Evolutionary conservation across 2,888 invertebrate genomes (phyloP).

Genomic region (Cataglyphis albicans): DNA sequence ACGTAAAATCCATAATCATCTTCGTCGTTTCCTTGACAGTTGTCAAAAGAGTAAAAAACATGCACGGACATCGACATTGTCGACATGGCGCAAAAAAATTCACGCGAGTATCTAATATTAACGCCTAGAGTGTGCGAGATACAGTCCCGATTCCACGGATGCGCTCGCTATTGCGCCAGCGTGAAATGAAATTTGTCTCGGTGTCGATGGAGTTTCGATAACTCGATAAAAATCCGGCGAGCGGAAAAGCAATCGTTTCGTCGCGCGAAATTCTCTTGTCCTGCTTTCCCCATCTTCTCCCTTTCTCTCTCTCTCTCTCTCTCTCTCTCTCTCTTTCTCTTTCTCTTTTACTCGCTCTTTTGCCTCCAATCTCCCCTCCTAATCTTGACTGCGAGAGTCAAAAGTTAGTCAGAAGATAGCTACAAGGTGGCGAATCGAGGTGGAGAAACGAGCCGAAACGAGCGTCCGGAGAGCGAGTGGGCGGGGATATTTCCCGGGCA

Average conservation of each 20-base stretch:
- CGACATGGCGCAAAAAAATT: slow-evolving; percentile 26
- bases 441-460: slow-evolving; percentile 63
- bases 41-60: neutral
- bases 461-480: slow-evolving; percentile 68
- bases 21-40: neutral
- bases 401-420: slow-evolving; percentile 35
- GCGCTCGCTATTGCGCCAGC: slow-evolving; percentile 12
- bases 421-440: slow-evolving; percentile 39
- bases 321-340: neutral
- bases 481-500: slow-evolving; percentile 66
- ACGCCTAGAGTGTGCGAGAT: neutral
- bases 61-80: neutral
- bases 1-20: neutral
- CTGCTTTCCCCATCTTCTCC: slow-evolving; percentile 29
- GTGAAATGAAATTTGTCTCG: slow-evolving; percentile 55
- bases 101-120: slow-evolving; percentile 40
- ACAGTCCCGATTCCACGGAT: slow-evolving; percentile 27
- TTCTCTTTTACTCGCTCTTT: neutral
- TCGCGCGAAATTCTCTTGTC: slow-evolving; percentile 57
- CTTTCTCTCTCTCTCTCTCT: neutral
- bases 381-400: slow-evolving; percentile 44
- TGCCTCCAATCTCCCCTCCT: slow-evolving; percentile 36
- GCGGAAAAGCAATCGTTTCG: slow-evolving; percentile 68
- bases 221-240: slow-evolving; percentile 70
- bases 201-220: slow-evolving; percentile 67